phyloP scores from a whole-genome alignment of 2,888 invertebrate species.

The Hirtodrosophila alboralis region DNA sequence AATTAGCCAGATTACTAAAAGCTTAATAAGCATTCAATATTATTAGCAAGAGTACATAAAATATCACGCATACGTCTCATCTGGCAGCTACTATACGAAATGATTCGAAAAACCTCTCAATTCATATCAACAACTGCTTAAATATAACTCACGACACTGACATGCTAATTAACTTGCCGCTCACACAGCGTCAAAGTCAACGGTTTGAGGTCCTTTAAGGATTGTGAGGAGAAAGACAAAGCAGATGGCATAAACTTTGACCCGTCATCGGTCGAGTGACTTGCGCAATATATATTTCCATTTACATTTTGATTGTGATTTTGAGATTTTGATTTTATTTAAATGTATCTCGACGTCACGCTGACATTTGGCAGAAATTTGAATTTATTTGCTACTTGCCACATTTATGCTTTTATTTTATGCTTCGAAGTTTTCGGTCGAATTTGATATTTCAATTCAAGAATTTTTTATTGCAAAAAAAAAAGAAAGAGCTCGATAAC shows the following conservation, averaged over 20 bases:
- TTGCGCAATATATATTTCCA: constrained; percentile 17
- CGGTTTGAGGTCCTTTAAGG: neutral
- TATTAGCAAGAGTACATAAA: constrained; percentile 3
- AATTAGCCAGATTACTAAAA: constrained; percentile 27
- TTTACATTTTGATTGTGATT: constrained; percentile 20
- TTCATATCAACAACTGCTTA: constrained; percentile 19
- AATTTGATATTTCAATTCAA: constrained; percentile 18
- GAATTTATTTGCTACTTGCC: constrained; percentile 20
- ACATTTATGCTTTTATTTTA: constrained; percentile 19
- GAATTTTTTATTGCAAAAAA: constrained; percentile 22
- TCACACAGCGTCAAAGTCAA: constrained; percentile 23
- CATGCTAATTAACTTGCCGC: constrained; percentile 48
- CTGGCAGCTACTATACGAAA: constrained; percentile 7
- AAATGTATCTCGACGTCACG: constrained; percentile 28
- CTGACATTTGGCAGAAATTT: constrained; percentile 8
- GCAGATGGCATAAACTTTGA: constrained; percentile 12
- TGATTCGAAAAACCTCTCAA: constrained; percentile 6
- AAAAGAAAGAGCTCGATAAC: constrained; percentile 20
- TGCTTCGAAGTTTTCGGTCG: neutral
- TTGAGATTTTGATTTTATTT: constrained; percentile 30
- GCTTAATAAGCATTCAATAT: constrained; percentile 12
- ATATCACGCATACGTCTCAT: constrained; percentile 38
- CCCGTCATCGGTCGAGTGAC: constrained; percentile 21
- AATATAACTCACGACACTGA: constrained; percentile 25
- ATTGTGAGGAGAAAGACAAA: constrained; percentile 4